Base-by-base conservation (phyloP, 53 echinoderm and acorn worm genomes). In the Hippasteria phrygiana region DNA sequence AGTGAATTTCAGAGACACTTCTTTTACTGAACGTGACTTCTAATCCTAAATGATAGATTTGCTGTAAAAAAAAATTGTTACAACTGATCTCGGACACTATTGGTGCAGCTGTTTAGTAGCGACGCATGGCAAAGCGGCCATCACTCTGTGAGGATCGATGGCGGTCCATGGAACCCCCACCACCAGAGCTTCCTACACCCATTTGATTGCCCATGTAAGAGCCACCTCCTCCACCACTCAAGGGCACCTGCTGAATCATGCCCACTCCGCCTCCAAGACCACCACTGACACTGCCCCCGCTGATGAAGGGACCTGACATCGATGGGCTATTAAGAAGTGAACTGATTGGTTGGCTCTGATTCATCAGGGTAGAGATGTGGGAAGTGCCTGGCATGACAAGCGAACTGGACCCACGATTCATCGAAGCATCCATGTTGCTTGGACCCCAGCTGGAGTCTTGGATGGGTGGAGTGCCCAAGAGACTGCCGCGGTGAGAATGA, bases 121-220 rank as follows among this genome's bases (percentile, higher is more conserved):
- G 85, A 53, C 85, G 85, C 85, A 85, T 71, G 50, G 22, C 51
- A 35, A 85, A 85, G 12, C 85, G 85, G 36, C 85, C 54, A 17
- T 85, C 85, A 34, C 70, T 85, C 85, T 85, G 85, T 22, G 85
- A 85, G 51, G 69, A 69, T 20, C 53, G 71, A 33, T 85, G 85
- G 26, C 85, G 85, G 8, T 85, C 85, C 70, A 85, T 71, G 11
- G 85, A 85, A 9, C 88, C 88, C 1, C 88, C 74, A 26, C 91
- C 70, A 12, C 93, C 62, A 56, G 90, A 72, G 45, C 88, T 89
- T 6, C 87, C 87, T 4, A 71, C 71, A 17, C 88, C 69, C 78
- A 90, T 94, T 37, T 88, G 92, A 83, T 81, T 92, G 26, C 84
- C 70, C 18, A 95, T 83, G 33, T 93, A 91, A 20, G 83, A 90